These are phyloP conservation scores for Neogale vison DNA, from an alignment of 2,113 vertebrate genomes.

Conservation along the genomic window DNA sequence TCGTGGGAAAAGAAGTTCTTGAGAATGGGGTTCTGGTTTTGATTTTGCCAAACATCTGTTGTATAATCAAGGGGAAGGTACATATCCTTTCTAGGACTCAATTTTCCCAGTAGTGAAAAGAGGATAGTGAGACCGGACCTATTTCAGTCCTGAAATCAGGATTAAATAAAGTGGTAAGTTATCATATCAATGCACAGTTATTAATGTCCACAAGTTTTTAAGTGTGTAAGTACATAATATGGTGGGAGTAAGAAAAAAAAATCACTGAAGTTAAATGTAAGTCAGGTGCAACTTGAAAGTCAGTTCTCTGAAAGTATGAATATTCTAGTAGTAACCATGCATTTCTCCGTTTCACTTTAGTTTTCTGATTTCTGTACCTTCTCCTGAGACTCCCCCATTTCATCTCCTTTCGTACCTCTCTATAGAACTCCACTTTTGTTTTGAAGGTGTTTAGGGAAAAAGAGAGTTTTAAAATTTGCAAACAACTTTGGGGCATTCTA, in stretches of 20 bases:
- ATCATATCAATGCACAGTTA: not conserved
- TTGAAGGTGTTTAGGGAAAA: slow-evolving; percentile 17
- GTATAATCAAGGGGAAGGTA: not conserved
- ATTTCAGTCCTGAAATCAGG: not conserved
- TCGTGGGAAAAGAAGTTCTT: not conserved
- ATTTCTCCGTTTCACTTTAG: slow-evolving; percentile 29
- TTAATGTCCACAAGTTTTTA: not conserved
- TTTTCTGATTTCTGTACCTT: not conserved
- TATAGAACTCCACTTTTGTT: not conserved
- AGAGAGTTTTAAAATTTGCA: slow-evolving; percentile 46
- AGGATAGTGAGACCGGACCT: not conserved
- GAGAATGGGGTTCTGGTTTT: not conserved
- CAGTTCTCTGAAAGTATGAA: not conserved
- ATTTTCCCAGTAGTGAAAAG: not conserved
- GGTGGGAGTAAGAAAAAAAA: not conserved
- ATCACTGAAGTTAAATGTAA: not conserved
- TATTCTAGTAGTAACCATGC: slow-evolving; percentile 1
- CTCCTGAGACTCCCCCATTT: not conserved
- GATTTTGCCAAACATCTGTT: not conserved
- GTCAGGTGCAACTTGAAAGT: not conserved
- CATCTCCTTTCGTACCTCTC: not conserved
- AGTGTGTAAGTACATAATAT: not conserved
- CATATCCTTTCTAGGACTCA: not conserved
- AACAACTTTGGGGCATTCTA: slow-evolving; percentile 10
- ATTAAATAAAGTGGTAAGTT: not conserved